phyloP scores from a whole-genome alignment of 2,797 vertebrate genomes.

The Hipposideros larvatus region DNA sequence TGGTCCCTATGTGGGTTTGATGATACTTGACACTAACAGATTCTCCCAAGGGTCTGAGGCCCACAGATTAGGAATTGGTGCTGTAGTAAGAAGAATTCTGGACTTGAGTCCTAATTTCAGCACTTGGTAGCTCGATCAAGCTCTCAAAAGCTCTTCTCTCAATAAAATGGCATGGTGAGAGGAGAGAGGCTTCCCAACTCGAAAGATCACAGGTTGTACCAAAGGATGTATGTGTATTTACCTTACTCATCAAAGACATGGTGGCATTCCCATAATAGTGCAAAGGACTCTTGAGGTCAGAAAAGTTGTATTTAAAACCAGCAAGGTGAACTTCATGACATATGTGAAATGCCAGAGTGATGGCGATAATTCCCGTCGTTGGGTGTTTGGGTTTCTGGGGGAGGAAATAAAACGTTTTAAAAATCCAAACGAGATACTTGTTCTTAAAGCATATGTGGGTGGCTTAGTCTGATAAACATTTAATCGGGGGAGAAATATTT shows the following conservation, averaged over 20 bases:
- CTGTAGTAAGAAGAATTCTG: not conserved
- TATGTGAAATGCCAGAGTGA: conserved; percentile 89
- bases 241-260: conserved; percentile 91
- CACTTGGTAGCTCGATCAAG: not conserved
- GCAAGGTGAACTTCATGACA: conserved; percentile 91
- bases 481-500: not conserved
- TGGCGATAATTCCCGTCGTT: conserved; percentile 90
- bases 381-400: conserved; percentile 90
- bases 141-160: not conserved
- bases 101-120: not conserved
- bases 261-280: conserved; percentile 91
- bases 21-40: not conserved
- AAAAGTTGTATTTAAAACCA: conserved; percentile 90
- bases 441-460: conserved; percentile 6
- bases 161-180: not conserved
- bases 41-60: not conserved
- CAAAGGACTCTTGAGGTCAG: conserved; percentile 87
- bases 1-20: not conserved
- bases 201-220: not conserved
- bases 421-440: conserved; percentile 25
- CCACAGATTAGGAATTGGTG: not conserved
- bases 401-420: not conserved
- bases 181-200: not conserved
- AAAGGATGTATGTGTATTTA: conserved; percentile 73
- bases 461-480: not conserved